Conservation (phyloP, 2,797 vertebrate genomes). For the Sandelia bainsii region DNA sequence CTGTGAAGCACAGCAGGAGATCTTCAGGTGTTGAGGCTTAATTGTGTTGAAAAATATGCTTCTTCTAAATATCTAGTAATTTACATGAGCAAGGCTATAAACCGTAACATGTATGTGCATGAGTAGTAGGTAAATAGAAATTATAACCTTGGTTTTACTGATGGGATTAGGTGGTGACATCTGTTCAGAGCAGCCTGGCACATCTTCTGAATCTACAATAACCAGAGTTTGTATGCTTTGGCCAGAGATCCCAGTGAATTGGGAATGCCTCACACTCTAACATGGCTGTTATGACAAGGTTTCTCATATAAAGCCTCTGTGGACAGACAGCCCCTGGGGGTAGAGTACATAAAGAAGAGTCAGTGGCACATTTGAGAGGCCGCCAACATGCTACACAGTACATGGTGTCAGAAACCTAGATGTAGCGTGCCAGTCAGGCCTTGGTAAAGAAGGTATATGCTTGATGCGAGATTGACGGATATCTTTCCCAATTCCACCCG, state of each 20-base stretch:
- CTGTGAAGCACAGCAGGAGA: neutral
- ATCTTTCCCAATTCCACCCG: constrained; percentile 35
- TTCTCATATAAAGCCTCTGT: constrained; percentile 62
- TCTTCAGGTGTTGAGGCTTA: constrained; percentile 23
- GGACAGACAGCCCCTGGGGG: constrained; percentile 68
- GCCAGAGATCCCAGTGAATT: constrained; percentile 53
- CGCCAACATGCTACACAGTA: constrained; percentile 42
- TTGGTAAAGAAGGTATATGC: constrained; percentile 19
- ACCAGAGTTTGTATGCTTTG: constrained; percentile 70
- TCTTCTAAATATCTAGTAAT: constrained; percentile 15
- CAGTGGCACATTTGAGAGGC: constrained; percentile 43
- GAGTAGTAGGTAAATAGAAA: constrained; percentile 66
- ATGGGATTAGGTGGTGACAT: constrained; percentile 53
- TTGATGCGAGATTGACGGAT: constrained; percentile 54
- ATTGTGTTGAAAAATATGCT: constrained; percentile 22
- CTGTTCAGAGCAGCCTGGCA: constrained; percentile 54
- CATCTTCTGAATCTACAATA: constrained; percentile 64
- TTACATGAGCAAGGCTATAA: constrained; percentile 18
- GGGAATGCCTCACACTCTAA: constrained; percentile 54
- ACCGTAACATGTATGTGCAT: constrained; percentile 33
- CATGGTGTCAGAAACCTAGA: constrained; percentile 49
- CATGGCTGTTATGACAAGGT: constrained; percentile 69
- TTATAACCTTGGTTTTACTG: constrained; percentile 52
- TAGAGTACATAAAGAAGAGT: constrained; percentile 64
- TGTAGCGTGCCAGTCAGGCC: constrained; percentile 32